These are phyloP conservation scores for Marmota monax DNA, from an alignment of 2,113 vertebrate genomes.

Conservation along the genomic window DNA sequence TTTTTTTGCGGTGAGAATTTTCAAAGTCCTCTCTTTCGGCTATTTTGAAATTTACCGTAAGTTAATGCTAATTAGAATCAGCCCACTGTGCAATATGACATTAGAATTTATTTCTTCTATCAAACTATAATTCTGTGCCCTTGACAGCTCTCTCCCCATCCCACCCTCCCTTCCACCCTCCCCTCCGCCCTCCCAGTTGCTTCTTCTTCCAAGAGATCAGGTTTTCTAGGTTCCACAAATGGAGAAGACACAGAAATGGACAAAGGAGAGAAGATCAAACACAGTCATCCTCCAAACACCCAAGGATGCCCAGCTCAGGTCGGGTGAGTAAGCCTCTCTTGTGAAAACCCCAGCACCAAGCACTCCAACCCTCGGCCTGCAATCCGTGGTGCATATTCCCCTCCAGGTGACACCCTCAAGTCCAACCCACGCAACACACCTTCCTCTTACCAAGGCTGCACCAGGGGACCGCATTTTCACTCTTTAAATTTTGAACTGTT, in stretches of 20 bases:
- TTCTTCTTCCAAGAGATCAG: not conserved
- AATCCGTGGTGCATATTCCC: slow-evolving; percentile 62
- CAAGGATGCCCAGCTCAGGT: slow-evolving; percentile 48
- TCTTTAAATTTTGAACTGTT: not conserved
- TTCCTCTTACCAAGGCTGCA: not conserved
- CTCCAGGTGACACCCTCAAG: slow-evolving; percentile 52
- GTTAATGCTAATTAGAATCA: too few relatives aligned
- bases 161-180: not conserved
- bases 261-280: not conserved
- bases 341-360: slow-evolving; percentile 11
- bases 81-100: not conserved
- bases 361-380: slow-evolving; percentile 74
- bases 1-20: not conserved
- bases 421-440: not conserved
- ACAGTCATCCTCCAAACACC: slow-evolving; percentile 41
- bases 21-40: not conserved
- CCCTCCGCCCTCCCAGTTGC: not conserved
- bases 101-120: not conserved
- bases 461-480: not conserved
- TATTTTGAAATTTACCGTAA: not conserved
- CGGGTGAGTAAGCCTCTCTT: not conserved
- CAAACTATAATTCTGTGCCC: not conserved
- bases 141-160: too few relatives aligned
- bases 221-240: not conserved
- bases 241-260: not conserved